A percentile compares a stretch with the other conserved stretches of the same genome.
phyloP scores from a whole-genome alignment of 2,113 vertebrate species.

The Pelecanoides urinatrix region DNA sequence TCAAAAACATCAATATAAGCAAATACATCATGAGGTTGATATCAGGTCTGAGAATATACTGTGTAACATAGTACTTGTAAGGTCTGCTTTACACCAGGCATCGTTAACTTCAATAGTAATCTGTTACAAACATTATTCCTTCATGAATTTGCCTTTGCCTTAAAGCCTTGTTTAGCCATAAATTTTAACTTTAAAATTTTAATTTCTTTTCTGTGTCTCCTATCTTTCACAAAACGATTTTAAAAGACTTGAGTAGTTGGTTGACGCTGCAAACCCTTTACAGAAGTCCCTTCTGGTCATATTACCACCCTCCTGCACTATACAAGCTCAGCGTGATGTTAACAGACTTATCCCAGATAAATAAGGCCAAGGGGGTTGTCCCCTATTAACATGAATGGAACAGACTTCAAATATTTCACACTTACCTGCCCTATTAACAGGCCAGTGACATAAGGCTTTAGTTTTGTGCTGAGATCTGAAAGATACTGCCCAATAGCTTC shows the following conservation, averaged over 20 bases:
- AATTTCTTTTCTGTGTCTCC: background rate
- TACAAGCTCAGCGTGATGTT: background rate
- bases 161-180: background rate
- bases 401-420: background rate
- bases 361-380: background rate
- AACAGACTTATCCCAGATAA: background rate
- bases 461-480: conserved; percentile 54
- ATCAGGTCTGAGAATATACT: background rate
- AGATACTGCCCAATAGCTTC: conserved; percentile 76
- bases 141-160: background rate
- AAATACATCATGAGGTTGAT: background rate
- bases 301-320: background rate
- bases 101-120: background rate
- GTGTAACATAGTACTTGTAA: background rate
- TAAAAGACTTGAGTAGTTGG: background rate
- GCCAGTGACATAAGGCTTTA: conserved; percentile 75
- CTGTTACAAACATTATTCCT: background rate
- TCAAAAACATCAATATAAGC: background rate
- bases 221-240: background rate
- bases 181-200: background rate
- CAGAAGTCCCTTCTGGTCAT: background rate
- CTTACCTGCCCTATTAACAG: conserved; percentile 91
- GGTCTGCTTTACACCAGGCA: background rate
- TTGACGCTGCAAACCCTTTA: background rate
- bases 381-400: background rate